Conservation (phyloP, 1,140 invertebrate genomes). For the silkworm (Bombyx mori) region DNA sequence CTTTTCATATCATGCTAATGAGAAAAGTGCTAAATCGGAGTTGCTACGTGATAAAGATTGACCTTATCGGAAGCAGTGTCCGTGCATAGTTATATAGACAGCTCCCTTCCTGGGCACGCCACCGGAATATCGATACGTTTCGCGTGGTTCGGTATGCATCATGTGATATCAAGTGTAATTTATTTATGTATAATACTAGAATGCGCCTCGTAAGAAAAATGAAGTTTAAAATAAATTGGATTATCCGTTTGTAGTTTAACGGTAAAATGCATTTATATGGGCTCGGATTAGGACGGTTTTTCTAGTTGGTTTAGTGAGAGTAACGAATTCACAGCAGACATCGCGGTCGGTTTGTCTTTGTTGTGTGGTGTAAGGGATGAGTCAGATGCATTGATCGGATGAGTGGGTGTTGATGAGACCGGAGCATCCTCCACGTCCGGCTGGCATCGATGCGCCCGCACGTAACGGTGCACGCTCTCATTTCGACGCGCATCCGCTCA, state of each 20-base stretch:
- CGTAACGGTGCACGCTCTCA: constrained; percentile 53
- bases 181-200: constrained; percentile 20
- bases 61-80: constrained; percentile 26
- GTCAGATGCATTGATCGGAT: constrained; percentile 23
- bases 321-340: constrained; percentile 13
- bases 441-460: constrained; percentile 19
- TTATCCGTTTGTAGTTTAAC: no score
- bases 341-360: no score
- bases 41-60: constrained; percentile 69
- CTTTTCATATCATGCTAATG: constrained; percentile 60
- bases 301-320: constrained; percentile 14
- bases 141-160: constrained; percentile 42
- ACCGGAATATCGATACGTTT: constrained; percentile 30
- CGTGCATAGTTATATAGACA: constrained; percentile 44
- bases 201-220: constrained; percentile 4
- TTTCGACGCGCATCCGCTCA: constrained; percentile 34
- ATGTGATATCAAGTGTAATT: constrained; percentile 65
- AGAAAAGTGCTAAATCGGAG: constrained; percentile 69
- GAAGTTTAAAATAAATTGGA: no score
- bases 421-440: constrained; percentile 24
- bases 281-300: constrained; percentile 16
- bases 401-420: constrained; percentile 21
- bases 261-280: constrained; percentile 27
- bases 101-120: constrained; percentile 30
- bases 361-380: constrained; percentile 11